phyloP scores from a whole-genome alignment of 2,888 invertebrate genomes.

The Lithophane socia region DNA sequence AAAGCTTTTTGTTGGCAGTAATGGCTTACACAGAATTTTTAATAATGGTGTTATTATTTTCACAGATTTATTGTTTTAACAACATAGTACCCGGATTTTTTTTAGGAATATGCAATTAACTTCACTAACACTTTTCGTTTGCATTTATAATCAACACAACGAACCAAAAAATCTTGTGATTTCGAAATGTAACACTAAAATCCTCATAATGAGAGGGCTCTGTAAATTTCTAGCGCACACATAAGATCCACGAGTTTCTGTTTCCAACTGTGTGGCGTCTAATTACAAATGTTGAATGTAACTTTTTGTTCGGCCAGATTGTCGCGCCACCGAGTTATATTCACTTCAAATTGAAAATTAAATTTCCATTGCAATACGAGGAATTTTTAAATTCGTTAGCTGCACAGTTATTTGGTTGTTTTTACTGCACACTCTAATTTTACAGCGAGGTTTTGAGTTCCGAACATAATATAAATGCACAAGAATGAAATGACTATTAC shows the following conservation, averaged over 20 bases:
- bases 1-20: conserved; percentile 64
- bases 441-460: conserved; percentile 25
- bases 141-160: not conserved
- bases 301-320: conserved; percentile 84
- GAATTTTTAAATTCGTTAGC: conserved; percentile 68
- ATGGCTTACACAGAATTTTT: conserved; percentile 55
- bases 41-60: conserved; percentile 31
- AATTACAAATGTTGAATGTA: conserved; percentile 85
- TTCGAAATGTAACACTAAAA: conserved; percentile 20
- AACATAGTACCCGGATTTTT: not conserved
- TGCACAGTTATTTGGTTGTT: conserved; percentile 62
- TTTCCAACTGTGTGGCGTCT: conserved; percentile 77
- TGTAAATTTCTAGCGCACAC: conserved; percentile 71
- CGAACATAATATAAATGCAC: conserved; percentile 21
- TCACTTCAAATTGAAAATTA: conserved; percentile 84
- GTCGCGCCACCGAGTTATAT: conserved; percentile 82
- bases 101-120: conserved; percentile 1
- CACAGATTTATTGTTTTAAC: conserved; percentile 20
- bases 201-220: conserved; percentile 31
- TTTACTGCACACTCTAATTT: conserved; percentile 53
- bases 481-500: conserved; percentile 3
- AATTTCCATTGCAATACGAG: conserved; percentile 74
- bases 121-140: conserved; percentile 2
- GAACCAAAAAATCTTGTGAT: conserved; percentile 2
- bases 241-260: conserved; percentile 67